Evolutionary conservation across 53 echinoderm and acorn worm genomes (phyloP), one percentile per base, ranked within the genome.

Genomic region (Zoroaster sp.): DNA sequence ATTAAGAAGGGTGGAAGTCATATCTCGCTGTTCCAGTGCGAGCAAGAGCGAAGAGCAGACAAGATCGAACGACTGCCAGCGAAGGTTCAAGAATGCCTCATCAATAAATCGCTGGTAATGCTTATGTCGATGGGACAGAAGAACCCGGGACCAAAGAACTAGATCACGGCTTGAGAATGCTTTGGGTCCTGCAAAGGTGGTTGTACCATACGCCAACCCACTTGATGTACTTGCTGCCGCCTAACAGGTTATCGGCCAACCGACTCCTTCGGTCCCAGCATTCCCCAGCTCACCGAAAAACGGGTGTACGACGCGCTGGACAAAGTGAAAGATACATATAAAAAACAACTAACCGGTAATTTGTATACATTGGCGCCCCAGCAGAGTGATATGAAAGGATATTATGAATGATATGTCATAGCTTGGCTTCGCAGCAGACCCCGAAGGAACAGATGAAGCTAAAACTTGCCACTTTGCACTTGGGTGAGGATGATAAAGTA

Each of bases 381-480:
- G 1, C 31, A 37, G 18, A 78, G 78, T 46, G 54, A 78, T 6
- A 18, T 37, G 54, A 55, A 78, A 25, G 78, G 36, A 11, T 38
- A 78, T 78, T 38, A 23, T 59, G 78, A 18, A 38, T 34, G 39
- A 51, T n/a, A n/a, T 17, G 78, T 12, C 13, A 78, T 78, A 20
- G 59, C 33, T 36, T 78, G 78, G 78, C 55, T 78, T 0, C 38
- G 21, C 4, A 59, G 55, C 21, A n/a, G 32, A 36, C 1, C 78
- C 78, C 14, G 78, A 78, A 78, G 78, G 78, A 0, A 78, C 78
- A 0, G 63, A 78, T 20, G 78, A 78, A n/a, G n/a, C n/a, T n/a
- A n/a, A n/a, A n/a, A n/a, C n/a, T n/a, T n/a, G n/a, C n/a, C n/a
- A n/a, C n/a, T n/a, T n/a, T n/a, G n/a, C n/a, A n/a, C n/a, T n/a